Percentiles rank a stretch among this genome's conserved stretches.
These are phyloP conservation scores for Pseudochirops corinnae DNA, from an alignment of 2,797 vertebrate species.

Conservation along the genomic window DNA sequence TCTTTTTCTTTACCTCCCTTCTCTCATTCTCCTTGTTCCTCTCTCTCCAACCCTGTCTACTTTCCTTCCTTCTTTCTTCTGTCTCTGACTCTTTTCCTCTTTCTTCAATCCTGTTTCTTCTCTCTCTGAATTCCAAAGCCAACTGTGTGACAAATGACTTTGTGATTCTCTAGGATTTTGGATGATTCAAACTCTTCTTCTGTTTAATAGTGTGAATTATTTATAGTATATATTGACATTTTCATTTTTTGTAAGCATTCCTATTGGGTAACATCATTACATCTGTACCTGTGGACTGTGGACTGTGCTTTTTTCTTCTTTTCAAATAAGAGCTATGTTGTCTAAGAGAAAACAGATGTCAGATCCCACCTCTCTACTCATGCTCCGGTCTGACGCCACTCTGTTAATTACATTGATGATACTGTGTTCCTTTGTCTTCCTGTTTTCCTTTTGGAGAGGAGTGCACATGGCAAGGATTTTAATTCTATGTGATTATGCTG, in stretches of 20 bases:
- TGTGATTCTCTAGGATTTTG: background rate
- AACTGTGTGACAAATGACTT: background rate
- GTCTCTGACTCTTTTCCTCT: background rate
- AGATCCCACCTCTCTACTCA: background rate
- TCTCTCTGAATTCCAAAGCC: background rate
- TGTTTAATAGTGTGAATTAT: slow-evolving; percentile 18
- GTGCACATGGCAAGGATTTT: background rate
- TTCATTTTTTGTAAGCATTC: background rate
- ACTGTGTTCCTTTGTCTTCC: slow-evolving; percentile 5
- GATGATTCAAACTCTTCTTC: background rate
- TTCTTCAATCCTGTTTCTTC: background rate
- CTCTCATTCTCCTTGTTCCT: background rate
- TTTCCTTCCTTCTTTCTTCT: background rate
- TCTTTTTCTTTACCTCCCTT: background rate
- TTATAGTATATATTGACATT: background rate
- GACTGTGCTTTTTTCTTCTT: slow-evolving; percentile 3
- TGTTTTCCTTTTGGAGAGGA: slow-evolving; percentile 32
- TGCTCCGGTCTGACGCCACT: background rate
- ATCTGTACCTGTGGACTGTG: background rate
- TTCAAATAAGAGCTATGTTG: slow-evolving; percentile 3
- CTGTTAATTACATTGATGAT: slow-evolving; percentile 35
- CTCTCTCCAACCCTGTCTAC: background rate
- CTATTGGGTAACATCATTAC: slow-evolving; percentile 18
- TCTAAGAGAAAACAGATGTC: background rate
- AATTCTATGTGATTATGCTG: slow-evolving; percentile 22